Percentiles rank a stretch among this genome's conserved stretches.
Conservation (phyloP, 2,113 vertebrate genomes). For the Scytalopus superciliaris region DNA sequence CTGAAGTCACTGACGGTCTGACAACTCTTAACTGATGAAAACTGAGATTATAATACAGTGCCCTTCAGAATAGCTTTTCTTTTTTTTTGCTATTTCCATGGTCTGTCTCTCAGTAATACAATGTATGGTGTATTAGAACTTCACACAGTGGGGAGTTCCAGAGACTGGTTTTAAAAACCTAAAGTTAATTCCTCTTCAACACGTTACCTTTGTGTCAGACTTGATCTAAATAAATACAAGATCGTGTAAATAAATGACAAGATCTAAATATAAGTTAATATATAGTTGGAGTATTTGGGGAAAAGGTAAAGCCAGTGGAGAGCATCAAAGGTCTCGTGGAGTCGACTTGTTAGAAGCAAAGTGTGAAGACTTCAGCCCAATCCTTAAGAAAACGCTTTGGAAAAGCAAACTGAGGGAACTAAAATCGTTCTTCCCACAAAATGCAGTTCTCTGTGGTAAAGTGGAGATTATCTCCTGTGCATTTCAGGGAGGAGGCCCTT, state of each 20-base stretch:
- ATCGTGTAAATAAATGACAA: not conserved
- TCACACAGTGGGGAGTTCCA: not conserved
- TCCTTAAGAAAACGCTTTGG: not conserved
- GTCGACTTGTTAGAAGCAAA: not conserved
- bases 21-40: not conserved
- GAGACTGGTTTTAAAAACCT: not conserved
- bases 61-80: not conserved
- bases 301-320: not conserved
- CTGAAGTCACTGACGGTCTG: not conserved
- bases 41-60: not conserved
- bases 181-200: not conserved
- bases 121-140: not conserved
- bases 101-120: rapidly evolving
- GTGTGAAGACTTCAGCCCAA: rapidly evolving
- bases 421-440: not conserved
- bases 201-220: not conserved
- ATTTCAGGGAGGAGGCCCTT: rapidly evolving
- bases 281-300: not conserved
- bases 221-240: not conserved
- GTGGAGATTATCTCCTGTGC: not conserved
- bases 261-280: not conserved
- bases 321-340: not conserved
- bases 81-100: not conserved
- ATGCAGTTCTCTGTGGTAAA: not conserved
- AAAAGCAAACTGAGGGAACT: not conserved